phyloP scores from a whole-genome alignment of 35 echinoderm and acorn worm species.

The Acanthaster planci region DNA sequence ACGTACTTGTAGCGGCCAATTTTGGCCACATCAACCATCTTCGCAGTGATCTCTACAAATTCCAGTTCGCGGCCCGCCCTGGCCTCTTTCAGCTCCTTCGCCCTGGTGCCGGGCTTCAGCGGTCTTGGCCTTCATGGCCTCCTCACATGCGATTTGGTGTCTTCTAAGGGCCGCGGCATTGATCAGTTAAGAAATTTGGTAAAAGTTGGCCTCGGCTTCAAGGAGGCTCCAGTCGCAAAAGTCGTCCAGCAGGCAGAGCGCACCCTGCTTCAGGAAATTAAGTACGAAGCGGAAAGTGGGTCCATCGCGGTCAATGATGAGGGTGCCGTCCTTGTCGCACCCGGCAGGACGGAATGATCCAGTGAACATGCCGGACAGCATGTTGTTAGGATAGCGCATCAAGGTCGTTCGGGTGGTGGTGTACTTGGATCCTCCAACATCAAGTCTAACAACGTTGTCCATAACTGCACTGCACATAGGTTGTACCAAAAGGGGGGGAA shows the following conservation, averaged over 20 bases:
- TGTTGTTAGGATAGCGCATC: background rate
- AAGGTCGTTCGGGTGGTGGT: conserved; percentile 6
- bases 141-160: too few species aligned
- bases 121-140: too few species aligned
- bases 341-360: too few species aligned
- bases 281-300: conserved; percentile 51
- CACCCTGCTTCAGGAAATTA: conserved; percentile 41
- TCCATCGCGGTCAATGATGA: conserved; percentile 54
- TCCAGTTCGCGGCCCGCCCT: too few species aligned
- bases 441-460: background rate
- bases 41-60: too few species aligned
- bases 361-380: too few species aligned
- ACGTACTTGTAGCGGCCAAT: too few species aligned
- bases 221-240: conserved; percentile 47
- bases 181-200: conserved; percentile 17
- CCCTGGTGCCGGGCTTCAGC: too few species aligned
- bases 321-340: conserved; percentile 44
- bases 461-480: conserved; percentile 12
- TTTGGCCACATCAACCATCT: too few species aligned
- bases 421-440: conserved; percentile 32
- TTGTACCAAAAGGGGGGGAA: too few species aligned
- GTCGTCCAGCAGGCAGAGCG: conserved; percentile 30
- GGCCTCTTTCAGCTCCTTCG: too few species aligned
- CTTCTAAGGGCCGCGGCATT: background rate
- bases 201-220: conserved; percentile 46